These are phyloP conservation scores for Neolamprologus modestus DNA, from an alignment of 2,113 vertebrate species.

Conservation along the genomic window DNA sequence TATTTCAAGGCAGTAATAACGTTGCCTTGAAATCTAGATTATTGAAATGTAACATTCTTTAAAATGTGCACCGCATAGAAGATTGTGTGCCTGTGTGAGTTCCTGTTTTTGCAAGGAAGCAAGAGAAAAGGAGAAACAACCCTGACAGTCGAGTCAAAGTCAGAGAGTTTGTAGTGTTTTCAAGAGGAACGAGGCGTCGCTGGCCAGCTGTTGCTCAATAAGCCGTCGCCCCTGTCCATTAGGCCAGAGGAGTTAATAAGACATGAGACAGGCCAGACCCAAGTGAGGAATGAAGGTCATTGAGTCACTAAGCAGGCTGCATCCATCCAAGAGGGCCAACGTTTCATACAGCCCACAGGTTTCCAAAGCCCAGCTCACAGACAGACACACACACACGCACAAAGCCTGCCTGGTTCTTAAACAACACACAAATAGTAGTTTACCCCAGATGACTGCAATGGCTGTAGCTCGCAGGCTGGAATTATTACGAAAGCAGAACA, in stretches of 20 bases:
- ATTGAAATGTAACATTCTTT: neutral
- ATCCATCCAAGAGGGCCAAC: constrained; percentile 54
- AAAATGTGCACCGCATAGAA: neutral
- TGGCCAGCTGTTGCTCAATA: constrained; percentile 68
- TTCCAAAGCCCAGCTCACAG: neutral
- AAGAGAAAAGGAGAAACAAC: constrained; percentile 6
- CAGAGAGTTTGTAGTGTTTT: constrained; percentile 43
- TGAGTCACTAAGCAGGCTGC: constrained; percentile 61
- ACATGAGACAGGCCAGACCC: constrained; percentile 66
- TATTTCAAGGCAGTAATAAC: neutral
- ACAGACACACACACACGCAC: neutral
- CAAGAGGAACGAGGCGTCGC: constrained; percentile 35
- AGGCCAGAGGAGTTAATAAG: constrained; percentile 69
- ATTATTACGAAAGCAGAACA: constrained; percentile 2
- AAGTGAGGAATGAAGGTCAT: constrained; percentile 68
- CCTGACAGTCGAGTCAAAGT: constrained; percentile 19
- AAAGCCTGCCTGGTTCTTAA: neutral
- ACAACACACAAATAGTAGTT: neutral
- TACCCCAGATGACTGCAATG: neutral
- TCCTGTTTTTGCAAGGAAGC: neutral
- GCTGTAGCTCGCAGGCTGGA: neutral
- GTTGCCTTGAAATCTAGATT: neutral
- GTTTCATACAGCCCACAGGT: constrained; percentile 43
- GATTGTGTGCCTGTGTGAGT: neutral
- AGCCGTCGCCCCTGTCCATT: constrained; percentile 67